A percentile compares a stretch with the other conserved stretches of the same genome.
Conservation (phyloP, 2,113 vertebrate species). For the Oncorhynchus keta region DNA sequence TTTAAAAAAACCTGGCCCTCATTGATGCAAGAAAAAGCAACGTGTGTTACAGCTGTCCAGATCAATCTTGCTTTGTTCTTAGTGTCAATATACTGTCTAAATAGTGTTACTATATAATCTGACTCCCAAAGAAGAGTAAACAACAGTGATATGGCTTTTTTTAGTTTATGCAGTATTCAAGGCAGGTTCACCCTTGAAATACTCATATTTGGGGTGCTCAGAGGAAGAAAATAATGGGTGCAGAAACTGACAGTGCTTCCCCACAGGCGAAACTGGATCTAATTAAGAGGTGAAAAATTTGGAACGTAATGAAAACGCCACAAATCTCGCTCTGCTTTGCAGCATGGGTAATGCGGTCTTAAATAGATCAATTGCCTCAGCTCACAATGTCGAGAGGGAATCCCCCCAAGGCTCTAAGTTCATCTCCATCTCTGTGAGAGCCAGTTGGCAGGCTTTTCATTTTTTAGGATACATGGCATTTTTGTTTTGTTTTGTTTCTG, state of each 20-base stretch:
- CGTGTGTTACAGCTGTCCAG: not conserved
- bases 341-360: conserved; percentile 47
- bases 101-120: not conserved
- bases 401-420: conserved; percentile 59
- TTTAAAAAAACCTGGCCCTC: not conserved
- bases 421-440: conserved; percentile 27
- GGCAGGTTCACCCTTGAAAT: conserved; percentile 25
- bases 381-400: conserved; percentile 57
- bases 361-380: conserved; percentile 62
- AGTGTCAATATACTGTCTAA: not conserved
- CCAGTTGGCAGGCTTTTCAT: conserved; percentile 42
- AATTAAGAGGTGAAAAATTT: conserved; percentile 58
- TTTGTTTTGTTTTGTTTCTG: not conserved
- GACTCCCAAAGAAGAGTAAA: not conserved
- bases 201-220: conserved; percentile 31
- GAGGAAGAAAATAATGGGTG: conserved; percentile 47
- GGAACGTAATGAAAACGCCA: conserved; percentile 60
- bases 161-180: conserved; percentile 1
- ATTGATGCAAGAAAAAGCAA: not conserved
- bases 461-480: conserved; percentile 5
- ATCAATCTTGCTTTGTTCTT: not conserved
- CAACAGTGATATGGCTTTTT: not conserved
- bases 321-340: conserved; percentile 50
- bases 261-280: conserved; percentile 50
- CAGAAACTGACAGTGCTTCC: conserved; percentile 40